Evolutionary conservation across 2,888 invertebrate genomes (phyloP), one percentile per base, ranked within the genome.

Genomic region (Stramonita haemastoma): DNA sequence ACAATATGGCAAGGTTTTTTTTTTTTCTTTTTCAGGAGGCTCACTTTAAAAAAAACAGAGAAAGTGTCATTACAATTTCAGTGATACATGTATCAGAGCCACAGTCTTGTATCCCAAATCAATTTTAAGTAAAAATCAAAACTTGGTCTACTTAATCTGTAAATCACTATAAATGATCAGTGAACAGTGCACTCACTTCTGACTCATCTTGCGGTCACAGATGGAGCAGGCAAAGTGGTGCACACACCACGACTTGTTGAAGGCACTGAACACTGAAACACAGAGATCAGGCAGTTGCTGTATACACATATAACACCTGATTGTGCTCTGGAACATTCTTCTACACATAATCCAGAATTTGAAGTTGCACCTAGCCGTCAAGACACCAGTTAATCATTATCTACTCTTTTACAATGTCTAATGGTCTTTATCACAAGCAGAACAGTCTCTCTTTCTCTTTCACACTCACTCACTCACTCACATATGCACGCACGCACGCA

Each of bases 231-330:
- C 98, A 96, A 99, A 99, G 96, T 99, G 99, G 96, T 99, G 98
- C 88, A 98, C 98, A 96, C 99, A 99, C 99, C 99, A 99, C 84
- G 99, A 98, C 96, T 99, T 99, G 96, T 99, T 99, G 95, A 99
- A 96, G 77, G 99, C 99, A 92, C 98, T 99, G 96, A 99, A 99
- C 89, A 99, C 99, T 99, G 96, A 66, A 97, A 66, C 32, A 79
- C 77, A 77, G 29, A n/a, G 19, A 32, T 13, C 34, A 79, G 0
- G 2, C 60, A 15, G 22, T 2, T 5, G 46, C 46, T 46, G 46
- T 22, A 2, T 26, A 66, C 26, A 66, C 6, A 2, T n/a, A 29
- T 34, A 22, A 11, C 2, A 17, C 17, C 66, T 6, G 13, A 66
- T 26, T 66, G 66, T 66, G 26, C 66, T 46, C 46, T 46, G 8